Percentiles rank a stretch among this genome's conserved stretches.
Evolutionary conservation across 2,113 vertebrate species (phyloP).

Genomic region (Fulica atra): DNA sequence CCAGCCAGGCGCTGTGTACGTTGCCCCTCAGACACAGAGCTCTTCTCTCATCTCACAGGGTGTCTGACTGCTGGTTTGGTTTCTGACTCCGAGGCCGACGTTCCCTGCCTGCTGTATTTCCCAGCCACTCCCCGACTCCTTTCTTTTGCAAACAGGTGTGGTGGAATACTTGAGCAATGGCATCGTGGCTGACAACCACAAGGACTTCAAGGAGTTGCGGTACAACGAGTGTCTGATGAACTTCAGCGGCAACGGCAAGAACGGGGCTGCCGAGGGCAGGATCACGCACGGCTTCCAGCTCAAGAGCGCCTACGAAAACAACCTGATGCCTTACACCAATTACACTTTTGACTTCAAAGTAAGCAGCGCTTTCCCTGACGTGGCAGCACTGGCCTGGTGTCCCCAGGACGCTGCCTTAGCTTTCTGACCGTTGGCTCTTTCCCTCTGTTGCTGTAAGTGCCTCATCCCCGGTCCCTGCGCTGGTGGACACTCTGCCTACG

Average conservation of each 20-base stretch:
- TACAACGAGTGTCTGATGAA: constrained; percentile 97
- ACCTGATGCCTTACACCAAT: constrained; percentile 99
- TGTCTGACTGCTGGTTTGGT: accelerated
- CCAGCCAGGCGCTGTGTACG: too few relatives aligned
- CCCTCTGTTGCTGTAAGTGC: neutral
- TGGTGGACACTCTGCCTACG: neutral
- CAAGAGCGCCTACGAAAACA: constrained; percentile 97
- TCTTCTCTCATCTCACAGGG: accelerated
- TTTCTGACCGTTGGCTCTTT: neutral
- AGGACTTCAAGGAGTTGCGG: constrained; percentile 97
- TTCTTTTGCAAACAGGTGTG: constrained; percentile 81
- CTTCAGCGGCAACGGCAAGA: constrained; percentile 96
- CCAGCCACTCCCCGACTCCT: neutral
- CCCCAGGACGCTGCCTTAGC: neutral
- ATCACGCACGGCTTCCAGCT: constrained; percentile 97
- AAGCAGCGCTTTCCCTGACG: constrained; percentile 8
- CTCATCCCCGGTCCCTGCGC: neutral
- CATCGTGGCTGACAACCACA: constrained; percentile 97
- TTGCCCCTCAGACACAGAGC: neutral
- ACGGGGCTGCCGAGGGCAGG: constrained; percentile 89
- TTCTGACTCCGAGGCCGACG: neutral
- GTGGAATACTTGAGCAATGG: constrained; percentile 98
- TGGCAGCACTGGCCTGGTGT: neutral
- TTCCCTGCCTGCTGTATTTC: neutral
- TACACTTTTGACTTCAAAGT: constrained; percentile 99